Base-by-base conservation (phyloP, 2,888 invertebrate species). In the Trilocha varians region DNA sequence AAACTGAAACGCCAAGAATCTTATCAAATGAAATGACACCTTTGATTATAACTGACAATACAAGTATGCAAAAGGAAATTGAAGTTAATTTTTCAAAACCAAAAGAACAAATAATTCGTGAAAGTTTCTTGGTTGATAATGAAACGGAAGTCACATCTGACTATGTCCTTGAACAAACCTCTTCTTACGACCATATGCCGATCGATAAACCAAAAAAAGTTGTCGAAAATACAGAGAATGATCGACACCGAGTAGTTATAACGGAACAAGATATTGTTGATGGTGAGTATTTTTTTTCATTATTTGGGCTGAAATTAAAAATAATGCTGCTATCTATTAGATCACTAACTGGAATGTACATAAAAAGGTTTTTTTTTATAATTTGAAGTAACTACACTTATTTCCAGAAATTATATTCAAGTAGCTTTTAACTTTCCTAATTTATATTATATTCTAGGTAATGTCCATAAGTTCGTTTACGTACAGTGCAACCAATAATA, bases 31-130 rank as follows among this genome's bases (percentile, higher is more conserved):
- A 63, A 50, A 55, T 73, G 41, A 65, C 69, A 53, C 75, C 83
- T 16, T 56, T 82, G 45, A 58, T 78, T 44, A 57, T 82, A 44
- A 77, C 76, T 45, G 76, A 87, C 52, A 77, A 68, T 44, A 60
- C 65, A 38, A 64, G 67, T 46, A 49, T 82, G 18, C 74, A 78
- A 62, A 71, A 67, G 52, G 87, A 86, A 71, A 67, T 68, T 39
- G 66, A 72, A 43, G 62, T 86, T 48, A 43, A 53, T 46, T 48
- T 71, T 57, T 53, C 49, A 44, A 50, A 63, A 61, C 66, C 70
- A 18, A 65, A 62, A 47, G 52, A 65, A 60, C 73, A 72, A 59
- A 70, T 61, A 45, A 50, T 70, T 43, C 65, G 48, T 32, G 59
- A 78, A 57, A 60, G 58, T 44, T 57, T 80, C 35, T 73, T 64